A percentile compares a stretch with the other conserved stretches of the same genome.
phyloP scores from a whole-genome alignment of 2,113 vertebrate genomes.

The Dasyprocta punctata region DNA sequence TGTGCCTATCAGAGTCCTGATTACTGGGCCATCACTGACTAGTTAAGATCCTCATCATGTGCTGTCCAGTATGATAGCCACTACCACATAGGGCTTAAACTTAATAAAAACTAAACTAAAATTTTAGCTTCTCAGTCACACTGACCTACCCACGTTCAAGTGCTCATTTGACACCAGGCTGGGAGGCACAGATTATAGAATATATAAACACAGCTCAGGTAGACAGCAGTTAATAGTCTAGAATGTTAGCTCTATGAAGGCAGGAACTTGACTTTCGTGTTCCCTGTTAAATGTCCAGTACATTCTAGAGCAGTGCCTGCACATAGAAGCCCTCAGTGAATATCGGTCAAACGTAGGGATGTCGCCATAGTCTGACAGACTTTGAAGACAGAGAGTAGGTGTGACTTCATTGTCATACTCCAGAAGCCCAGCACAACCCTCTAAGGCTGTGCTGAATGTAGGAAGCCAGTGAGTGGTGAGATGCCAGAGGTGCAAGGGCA shows the following conservation, averaged over 20 bases:
- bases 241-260: not conserved
- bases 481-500: not conserved
- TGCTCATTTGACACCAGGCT: not conserved
- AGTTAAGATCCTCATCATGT: not conserved
- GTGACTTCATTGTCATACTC: not conserved
- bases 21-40: not conserved
- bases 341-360: not conserved
- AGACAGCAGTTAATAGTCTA: not conserved
- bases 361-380: not conserved
- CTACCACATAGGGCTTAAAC: not conserved
- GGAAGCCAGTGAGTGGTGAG: not conserved
- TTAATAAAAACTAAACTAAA: constrained; percentile 9
- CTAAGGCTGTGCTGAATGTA: not conserved
- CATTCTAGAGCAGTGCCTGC: not conserved
- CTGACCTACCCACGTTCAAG: not conserved
- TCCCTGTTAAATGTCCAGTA: not conserved
- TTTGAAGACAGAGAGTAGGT: not conserved
- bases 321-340: not conserved
- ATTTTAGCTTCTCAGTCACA: constrained; percentile 26
- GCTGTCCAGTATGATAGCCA: not conserved
- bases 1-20: not conserved
- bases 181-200: not conserved
- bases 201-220: constrained; percentile 25
- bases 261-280: constrained; percentile 20
- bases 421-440: not conserved